Base-by-base conservation (phyloP, 2,888 invertebrate species). In the Drosophila antonietae region DNA sequence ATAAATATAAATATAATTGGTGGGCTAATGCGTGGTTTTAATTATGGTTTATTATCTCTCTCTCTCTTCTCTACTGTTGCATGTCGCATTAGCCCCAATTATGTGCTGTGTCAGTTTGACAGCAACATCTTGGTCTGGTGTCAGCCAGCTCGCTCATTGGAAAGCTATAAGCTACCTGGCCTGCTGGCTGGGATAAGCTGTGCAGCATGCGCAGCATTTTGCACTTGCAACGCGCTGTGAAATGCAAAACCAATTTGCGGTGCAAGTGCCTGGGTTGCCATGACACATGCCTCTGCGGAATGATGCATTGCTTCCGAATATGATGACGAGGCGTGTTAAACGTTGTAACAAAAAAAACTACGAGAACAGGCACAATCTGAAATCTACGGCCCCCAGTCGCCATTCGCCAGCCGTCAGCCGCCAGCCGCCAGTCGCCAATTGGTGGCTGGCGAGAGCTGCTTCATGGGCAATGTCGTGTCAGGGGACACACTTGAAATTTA, bases 241-340 rank as follows among this genome's bases (percentile, higher is more conserved):
- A 80, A 86, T 80, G 86, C 87, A 86, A 86, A 86, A 35, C 89
- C 86, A 86, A 86, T 88, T 88, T 86, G 87, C 73, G 89, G 15
- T 23, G 86, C 84, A 87, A 86, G 84, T 88, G 87, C 87, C 88
- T 81, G 69, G 77, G 87, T 69, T 88, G 88, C 81, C 84, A 82
- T 84, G 86, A 82, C 87, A 84, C 86, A 88, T 86, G 57, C 67
- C 52, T 31, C 55, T 61, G 70, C 67, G 41, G 87, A 81, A 88
- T 88, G 86, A 87, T 87, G 86, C 83, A 87, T 87, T 87, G 86
- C 89, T 87, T 87, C 86, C 86, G 86, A 87, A 87, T 87, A 87
- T 87, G 86, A 87, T 87, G 86, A 87, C 86, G 86, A 76, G 89
- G 89, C 86, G 89, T 79, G 86, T 87, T 86, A 86, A 88, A 81